phyloP scores from a whole-genome alignment of 1,140 invertebrate genomes.

The Aphelenchoides fujianensis region DNA sequence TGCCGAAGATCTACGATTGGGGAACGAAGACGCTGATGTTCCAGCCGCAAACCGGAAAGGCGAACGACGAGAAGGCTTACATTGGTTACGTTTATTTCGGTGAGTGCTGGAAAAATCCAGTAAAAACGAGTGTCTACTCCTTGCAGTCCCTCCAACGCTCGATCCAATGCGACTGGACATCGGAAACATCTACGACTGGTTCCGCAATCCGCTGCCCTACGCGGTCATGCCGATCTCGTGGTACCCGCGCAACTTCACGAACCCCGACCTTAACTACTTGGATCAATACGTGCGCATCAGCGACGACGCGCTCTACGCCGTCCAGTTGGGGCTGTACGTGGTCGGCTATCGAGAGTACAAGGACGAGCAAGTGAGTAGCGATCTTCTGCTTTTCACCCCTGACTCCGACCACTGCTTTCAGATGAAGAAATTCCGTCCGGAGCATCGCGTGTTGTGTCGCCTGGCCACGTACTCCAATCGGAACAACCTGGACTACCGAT shows the following conservation, averaged over 20 bases:
- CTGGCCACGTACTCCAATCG: conserved; percentile 57
- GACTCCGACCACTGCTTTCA: conserved; percentile 15
- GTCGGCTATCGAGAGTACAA: conserved; percentile 60
- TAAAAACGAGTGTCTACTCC: too few relatives aligned
- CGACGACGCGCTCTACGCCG: conserved; percentile 55
- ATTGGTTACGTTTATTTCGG: conserved; percentile 61
- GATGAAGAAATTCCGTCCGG: conserved; percentile 60
- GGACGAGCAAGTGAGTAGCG: conserved; percentile 49
- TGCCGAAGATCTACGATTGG: conserved; percentile 61
- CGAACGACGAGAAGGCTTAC: conserved; percentile 61
- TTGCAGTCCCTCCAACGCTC: conserved; percentile 56
- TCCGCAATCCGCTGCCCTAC: conserved; percentile 56
- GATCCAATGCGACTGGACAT: conserved; percentile 63
- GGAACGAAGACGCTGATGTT: conserved; percentile 61
- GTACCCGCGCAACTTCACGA: conserved; percentile 62
- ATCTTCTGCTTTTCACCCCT: too few relatives aligned
- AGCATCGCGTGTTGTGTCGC: conserved; percentile 52
- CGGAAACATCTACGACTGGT: conserved; percentile 63
- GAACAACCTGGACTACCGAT: conserved; percentile 58
- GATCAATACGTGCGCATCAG: conserved; percentile 42
- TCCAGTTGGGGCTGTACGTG: conserved; percentile 59
- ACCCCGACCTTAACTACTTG: conserved; percentile 56
- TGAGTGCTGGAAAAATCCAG: too few relatives aligned
- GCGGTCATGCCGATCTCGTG: conserved; percentile 59
- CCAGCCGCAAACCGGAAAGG: conserved; percentile 56